Conservation (phyloP, 2,797 vertebrate genomes). For the Falco peregrinus region DNA sequence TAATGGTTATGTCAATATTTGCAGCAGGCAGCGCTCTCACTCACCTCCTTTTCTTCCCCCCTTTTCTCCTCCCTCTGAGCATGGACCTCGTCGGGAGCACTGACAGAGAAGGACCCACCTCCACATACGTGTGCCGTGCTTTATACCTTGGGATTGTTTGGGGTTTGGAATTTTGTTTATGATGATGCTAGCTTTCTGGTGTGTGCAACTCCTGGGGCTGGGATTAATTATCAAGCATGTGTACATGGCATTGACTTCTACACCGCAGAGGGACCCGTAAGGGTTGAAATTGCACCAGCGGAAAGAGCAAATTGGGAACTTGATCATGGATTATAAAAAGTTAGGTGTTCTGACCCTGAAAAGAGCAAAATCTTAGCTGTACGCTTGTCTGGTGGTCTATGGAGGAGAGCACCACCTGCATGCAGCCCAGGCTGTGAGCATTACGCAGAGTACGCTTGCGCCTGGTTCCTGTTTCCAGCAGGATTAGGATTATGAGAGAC, state of each 20-base stretch:
- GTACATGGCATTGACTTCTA: accelerated
- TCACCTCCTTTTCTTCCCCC: constrained; percentile 12
- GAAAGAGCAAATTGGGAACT: not conserved
- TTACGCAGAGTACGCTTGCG: accelerated
- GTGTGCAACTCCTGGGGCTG: not conserved
- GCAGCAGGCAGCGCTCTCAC: constrained; percentile 52
- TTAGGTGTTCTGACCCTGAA: accelerated
- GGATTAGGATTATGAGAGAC: not conserved
- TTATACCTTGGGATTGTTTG: no score
- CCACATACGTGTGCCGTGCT: accelerated
- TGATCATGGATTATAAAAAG: accelerated
- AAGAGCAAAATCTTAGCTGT: accelerated
- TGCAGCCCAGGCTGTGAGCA: accelerated
- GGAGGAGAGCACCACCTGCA: not conserved
- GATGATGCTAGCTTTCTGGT: not conserved
- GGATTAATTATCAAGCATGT: accelerated
- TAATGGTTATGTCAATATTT: constrained; percentile 77
- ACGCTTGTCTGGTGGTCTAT: accelerated
- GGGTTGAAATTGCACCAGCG: no score
- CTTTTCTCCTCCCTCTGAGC: not conserved
- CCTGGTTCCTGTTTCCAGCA: not conserved
- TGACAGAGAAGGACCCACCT: not conserved
- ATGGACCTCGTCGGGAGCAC: not conserved
- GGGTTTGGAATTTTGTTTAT: no score
- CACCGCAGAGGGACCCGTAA: accelerated